phyloP scores from a whole-genome alignment of 2,797 vertebrate genomes.

The Antennarius maculatus region DNA sequence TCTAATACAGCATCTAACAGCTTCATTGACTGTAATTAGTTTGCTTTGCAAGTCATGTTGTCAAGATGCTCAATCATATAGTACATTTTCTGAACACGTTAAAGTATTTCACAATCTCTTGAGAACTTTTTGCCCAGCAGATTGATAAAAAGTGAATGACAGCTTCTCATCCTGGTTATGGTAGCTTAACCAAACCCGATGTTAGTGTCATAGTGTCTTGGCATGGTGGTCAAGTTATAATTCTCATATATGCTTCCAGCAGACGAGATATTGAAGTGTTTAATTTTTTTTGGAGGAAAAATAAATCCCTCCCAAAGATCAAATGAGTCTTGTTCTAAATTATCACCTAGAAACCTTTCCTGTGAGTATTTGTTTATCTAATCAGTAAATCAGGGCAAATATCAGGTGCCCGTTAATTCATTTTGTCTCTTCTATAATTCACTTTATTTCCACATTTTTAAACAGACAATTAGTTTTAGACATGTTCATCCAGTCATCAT shows the following conservation, averaged over 20 bases:
- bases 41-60: not conserved
- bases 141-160: constrained; percentile 16
- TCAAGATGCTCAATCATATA: constrained; percentile 12
- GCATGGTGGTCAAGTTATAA: constrained; percentile 23
- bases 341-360: not conserved
- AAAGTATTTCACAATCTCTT: constrained; percentile 27
- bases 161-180: constrained; percentile 23
- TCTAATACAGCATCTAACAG: not conserved
- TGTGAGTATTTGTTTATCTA: not conserved
- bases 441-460: not conserved
- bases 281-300: constrained; percentile 2
- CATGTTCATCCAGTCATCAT: not conserved
- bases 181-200: constrained; percentile 34
- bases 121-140: constrained; percentile 32
- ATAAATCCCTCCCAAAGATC: not conserved
- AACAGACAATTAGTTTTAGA: not conserved
- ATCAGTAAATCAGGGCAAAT: constrained; percentile 1
- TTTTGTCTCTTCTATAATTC: not conserved
- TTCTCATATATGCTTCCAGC: constrained; percentile 7
- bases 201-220: constrained; percentile 29
- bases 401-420: not conserved
- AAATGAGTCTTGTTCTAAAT: not conserved
- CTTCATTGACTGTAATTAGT: not conserved
- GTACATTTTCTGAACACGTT: constrained; percentile 15
- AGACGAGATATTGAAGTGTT: constrained; percentile 4